phyloP scores from a whole-genome alignment of 2,113 vertebrate species.

The Stegastes partitus region DNA sequence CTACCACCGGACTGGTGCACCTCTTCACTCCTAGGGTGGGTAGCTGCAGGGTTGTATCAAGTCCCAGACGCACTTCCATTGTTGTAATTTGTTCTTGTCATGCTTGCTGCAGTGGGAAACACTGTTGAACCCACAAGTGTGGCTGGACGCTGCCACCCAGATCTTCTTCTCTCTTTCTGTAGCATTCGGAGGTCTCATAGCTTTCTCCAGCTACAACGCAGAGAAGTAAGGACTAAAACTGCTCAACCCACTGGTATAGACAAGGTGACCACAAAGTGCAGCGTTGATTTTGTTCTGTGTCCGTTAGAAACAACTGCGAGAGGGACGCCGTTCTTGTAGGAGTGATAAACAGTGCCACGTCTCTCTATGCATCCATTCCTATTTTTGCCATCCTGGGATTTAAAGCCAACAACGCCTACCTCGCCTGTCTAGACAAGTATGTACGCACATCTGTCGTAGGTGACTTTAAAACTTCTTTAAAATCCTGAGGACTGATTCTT shows the following conservation, averaged over 20 bases:
- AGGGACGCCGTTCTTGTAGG: constrained; percentile 90
- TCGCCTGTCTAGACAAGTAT: constrained; percentile 86
- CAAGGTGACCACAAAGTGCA: background rate
- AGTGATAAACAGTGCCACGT: constrained; percentile 91
- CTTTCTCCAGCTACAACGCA: constrained; percentile 93
- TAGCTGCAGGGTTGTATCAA: background rate
- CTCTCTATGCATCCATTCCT: constrained; percentile 90
- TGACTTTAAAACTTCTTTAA: background rate
- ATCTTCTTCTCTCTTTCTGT: constrained; percentile 95
- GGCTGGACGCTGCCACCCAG: constrained; percentile 95
- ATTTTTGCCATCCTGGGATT: constrained; percentile 95
- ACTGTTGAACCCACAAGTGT: constrained; percentile 89
- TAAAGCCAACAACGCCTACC: constrained; percentile 87
- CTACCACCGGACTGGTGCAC: constrained; percentile 86
- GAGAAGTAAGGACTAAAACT: constrained; percentile 80
- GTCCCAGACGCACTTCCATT: constrained; percentile 6
- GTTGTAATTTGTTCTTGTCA: constrained; percentile 47
- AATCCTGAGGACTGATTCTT: background rate
- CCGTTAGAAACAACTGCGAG: constrained; percentile 91
- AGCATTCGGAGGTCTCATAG: constrained; percentile 93
- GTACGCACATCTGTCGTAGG: constrained; percentile 40
- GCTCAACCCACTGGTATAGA: background rate
- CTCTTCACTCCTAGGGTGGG: constrained; percentile 93
- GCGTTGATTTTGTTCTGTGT: background rate
- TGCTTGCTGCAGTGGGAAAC: constrained; percentile 82